Evolutionary conservation across 2,888 invertebrate species (phyloP).

Genomic region (Bibio marci): DNA sequence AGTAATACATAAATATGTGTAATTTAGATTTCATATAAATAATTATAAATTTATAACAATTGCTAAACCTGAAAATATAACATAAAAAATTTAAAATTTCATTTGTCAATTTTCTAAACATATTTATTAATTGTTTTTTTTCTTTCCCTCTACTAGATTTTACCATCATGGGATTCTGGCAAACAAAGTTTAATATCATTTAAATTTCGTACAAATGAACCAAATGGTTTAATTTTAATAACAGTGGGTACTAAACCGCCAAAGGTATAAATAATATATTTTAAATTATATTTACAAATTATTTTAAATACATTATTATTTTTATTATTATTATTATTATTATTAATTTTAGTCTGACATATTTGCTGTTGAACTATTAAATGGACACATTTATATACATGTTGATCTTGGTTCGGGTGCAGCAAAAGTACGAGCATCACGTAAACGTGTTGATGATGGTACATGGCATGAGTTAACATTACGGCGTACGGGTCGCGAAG

Average conservation of each 20-base stretch:
- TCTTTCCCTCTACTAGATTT: slow-evolving; percentile 22
- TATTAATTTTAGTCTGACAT: slow-evolving; percentile 55
- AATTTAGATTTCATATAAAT: too few relatives aligned
- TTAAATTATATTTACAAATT: too few relatives aligned
- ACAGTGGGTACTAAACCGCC: slow-evolving; percentile 69
- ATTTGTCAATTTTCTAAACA: too few relatives aligned
- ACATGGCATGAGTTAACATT: slow-evolving; percentile 84
- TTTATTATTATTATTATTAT: too few relatives aligned
- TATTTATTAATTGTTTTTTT: too few relatives aligned
- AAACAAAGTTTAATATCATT: slow-evolving; percentile 79
- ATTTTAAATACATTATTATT: neutral
- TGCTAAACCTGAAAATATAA: too few relatives aligned
- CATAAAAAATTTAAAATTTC: too few relatives aligned
- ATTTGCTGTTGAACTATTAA: slow-evolving; percentile 85
- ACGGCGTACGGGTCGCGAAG: slow-evolving; percentile 64
- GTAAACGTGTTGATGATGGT: slow-evolving; percentile 73
- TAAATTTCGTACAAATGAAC: slow-evolving; percentile 89
- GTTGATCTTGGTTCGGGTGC: slow-evolving; percentile 85
- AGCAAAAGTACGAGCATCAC: slow-evolving; percentile 66
- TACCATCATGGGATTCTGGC: slow-evolving; percentile 85
- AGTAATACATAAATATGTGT: too few relatives aligned
- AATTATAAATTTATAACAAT: too few relatives aligned
- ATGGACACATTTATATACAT: slow-evolving; percentile 84
- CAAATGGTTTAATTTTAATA: slow-evolving; percentile 84
- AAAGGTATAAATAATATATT: slow-evolving; percentile 34